These are phyloP conservation scores for Asbolus verrucosus DNA, from an alignment of 1,140 invertebrate genomes.

Conservation along the genomic window DNA sequence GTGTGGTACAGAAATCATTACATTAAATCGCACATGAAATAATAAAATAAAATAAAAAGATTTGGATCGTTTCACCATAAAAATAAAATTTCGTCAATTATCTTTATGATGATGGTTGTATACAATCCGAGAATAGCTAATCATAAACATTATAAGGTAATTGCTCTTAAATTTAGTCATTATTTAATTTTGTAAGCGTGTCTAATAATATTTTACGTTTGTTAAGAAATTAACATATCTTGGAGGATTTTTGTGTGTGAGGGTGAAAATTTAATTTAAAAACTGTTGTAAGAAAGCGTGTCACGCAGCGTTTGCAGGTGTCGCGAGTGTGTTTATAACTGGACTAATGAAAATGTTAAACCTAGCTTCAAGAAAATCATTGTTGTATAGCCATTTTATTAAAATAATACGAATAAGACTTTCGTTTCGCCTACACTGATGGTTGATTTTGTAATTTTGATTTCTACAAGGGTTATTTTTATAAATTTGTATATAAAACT, in stretches of 20 bases:
- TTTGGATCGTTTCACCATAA: too few species aligned
- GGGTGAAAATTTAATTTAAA: constrained; percentile 7
- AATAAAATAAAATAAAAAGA: too few species aligned
- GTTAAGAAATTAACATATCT: constrained; percentile 38
- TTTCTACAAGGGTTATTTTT: constrained; percentile 27
- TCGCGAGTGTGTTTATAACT: constrained; percentile 14
- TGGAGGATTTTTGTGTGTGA: constrained; percentile 6
- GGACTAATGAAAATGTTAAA: constrained; percentile 32
- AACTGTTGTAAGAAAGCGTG: neutral
- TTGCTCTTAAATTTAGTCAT: too few species aligned
- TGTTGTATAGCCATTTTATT: constrained; percentile 24
- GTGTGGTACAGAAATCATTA: too few species aligned
- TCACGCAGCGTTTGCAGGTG: constrained; percentile 12
- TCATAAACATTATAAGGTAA: too few species aligned
- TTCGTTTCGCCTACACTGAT: constrained; percentile 18
- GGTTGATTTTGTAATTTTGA: constrained; percentile 7
- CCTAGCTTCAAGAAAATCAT: constrained; percentile 11
- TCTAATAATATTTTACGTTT: neutral
- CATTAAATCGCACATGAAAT: too few species aligned
- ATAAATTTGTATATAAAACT: constrained; percentile 34
- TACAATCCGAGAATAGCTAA: too few species aligned
- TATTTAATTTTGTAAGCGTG: neutral
- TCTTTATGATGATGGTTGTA: too few species aligned
- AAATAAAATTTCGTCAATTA: too few species aligned
- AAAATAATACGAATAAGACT: too few species aligned